phyloP scores from a whole-genome alignment of 2,797 vertebrate genomes.

The Galaxias olidus region DNA sequence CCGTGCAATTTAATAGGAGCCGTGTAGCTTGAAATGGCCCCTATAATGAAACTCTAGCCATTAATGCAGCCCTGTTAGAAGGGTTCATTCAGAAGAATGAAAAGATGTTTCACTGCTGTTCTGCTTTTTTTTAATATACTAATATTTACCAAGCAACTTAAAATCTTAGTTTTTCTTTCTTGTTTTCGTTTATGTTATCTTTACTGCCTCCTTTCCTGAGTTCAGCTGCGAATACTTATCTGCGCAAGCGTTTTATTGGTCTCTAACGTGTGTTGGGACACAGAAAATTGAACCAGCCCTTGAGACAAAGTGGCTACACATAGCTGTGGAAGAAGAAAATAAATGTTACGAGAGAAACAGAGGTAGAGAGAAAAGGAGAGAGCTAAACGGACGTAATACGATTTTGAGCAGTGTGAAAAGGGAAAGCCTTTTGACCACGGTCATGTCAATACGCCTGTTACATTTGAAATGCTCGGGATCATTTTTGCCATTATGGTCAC shows the following conservation, averaged over 20 bases:
- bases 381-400: no score
- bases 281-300: conserved; percentile 58
- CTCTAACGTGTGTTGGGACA: conserved; percentile 64
- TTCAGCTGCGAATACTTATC: conserved; percentile 69
- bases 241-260: conserved; percentile 68
- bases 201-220: conserved; percentile 58
- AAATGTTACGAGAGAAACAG: conserved; percentile 17
- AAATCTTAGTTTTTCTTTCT: conserved; percentile 41
- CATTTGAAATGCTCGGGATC: no score
- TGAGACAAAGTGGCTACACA: conserved; percentile 34
- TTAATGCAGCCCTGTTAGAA: conserved; percentile 58
- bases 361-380: conserved; percentile 34
- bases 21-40: conserved; percentile 46
- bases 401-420: no score
- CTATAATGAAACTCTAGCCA: conserved; percentile 63
- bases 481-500: no score
- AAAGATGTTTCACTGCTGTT: conserved; percentile 74
- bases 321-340: conserved; percentile 11
- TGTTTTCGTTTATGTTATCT: conserved; percentile 65
- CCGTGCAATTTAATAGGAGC: conserved; percentile 49
- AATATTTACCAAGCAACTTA: conserved; percentile 63
- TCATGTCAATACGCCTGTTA: no score
- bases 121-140: conserved; percentile 78
- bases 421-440: no score
- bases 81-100: conserved; percentile 64